Evolutionary conservation across 2,888 invertebrate species (phyloP).

Genomic region (Harpagoxenus sublaevis): DNA sequence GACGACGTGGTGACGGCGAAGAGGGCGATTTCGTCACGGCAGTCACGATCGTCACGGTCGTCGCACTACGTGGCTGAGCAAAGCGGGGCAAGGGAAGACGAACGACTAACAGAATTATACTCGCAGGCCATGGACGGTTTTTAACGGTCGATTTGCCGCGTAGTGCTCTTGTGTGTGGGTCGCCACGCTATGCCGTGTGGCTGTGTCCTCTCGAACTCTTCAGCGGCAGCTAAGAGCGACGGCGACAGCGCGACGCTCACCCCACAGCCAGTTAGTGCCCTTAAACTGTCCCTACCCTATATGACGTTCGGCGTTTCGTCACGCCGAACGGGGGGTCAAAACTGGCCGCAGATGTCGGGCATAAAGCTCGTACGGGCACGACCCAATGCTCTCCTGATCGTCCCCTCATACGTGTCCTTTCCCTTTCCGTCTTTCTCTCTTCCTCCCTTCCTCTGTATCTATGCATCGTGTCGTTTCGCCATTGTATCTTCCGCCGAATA

Average conservation of each 20-base stretch:
- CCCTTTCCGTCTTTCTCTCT: conserved; percentile 46
- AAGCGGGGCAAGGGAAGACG: conserved; percentile 7
- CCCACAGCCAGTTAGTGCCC: conserved; percentile 79
- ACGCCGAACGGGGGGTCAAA: conserved; percentile 83
- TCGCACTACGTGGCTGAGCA: conserved; percentile 60
- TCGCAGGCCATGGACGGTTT: conserved; percentile 78
- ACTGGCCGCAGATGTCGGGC: conserved; percentile 85
- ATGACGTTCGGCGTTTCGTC: conserved; percentile 82
- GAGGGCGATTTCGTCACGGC: conserved; percentile 72
- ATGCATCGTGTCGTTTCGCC: conserved; percentile 70
- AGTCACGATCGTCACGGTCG: conserved; percentile 75
- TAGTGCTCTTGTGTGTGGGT: conserved; percentile 59
- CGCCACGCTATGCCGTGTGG: conserved; percentile 50
- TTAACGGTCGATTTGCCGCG: conserved; percentile 85
- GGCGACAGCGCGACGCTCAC: conserved; percentile 59
- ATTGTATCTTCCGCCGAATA: conserved; percentile 83
- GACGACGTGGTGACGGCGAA: conserved; percentile 47
- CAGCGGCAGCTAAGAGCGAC: conserved; percentile 54
- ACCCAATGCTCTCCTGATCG: conserved; percentile 64
- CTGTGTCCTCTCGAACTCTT: conserved; percentile 55
- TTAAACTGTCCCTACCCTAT: conserved; percentile 76
- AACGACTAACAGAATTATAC: conserved; percentile 75
- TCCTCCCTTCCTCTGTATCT: conserved; percentile 48
- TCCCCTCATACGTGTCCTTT: conserved; percentile 35
- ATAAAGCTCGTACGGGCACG: conserved; percentile 78